Base-by-base conservation (phyloP, 35 echinoderm and acorn worm species). In the Holothuria glaberrima region DNA sequence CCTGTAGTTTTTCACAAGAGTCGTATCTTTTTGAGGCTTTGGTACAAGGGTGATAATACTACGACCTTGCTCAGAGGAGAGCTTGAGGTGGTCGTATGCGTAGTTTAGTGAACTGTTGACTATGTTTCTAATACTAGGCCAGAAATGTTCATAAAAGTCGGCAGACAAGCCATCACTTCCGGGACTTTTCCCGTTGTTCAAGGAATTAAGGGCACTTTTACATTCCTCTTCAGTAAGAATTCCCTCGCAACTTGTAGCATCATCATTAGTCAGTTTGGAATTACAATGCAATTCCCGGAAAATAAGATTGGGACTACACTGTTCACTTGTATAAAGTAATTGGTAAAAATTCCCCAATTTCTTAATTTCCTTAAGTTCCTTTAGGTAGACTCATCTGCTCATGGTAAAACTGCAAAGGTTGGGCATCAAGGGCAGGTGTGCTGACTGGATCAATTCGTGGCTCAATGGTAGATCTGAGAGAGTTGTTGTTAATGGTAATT, bases 1-100 rank as follows among this genome's bases (percentile, higher is more conserved):
- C 9, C 86, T 33, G 32, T 70, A 88, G n/a, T 88, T 72, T 73
- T 26, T 88, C 19, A 72, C 46, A 14, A 88, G 9, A 70, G 45
- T 38, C 0, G 19, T 6, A 70, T 73, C 68, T 73, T 72, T 88
- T 21, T 30, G 36, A 25, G 44, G 62, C 34, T 88, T 52, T 74
- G 25, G 17, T 13, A 82, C 58, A 28, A 82, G 57, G 48, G 79
- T 58, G 48, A 82, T 58, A 12, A 82, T 28, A 2, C 48, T 25
- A 26, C 79, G 48, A n/a, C 48, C 79, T 33, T 82, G 79, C 19
- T 58, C 57, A 17, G 44, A 21, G 5, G 79, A 82, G 27, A 58
- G 3, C 9, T 25, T 36, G 21, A 25, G 20, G 17, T 29, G 16
- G 19, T 82, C 48, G 29, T 7, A 58, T 16, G 57, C 79, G n/a